Evolutionary conservation across 2,888 invertebrate genomes (phyloP).

Genomic region (Drosophila stalkeri): DNA sequence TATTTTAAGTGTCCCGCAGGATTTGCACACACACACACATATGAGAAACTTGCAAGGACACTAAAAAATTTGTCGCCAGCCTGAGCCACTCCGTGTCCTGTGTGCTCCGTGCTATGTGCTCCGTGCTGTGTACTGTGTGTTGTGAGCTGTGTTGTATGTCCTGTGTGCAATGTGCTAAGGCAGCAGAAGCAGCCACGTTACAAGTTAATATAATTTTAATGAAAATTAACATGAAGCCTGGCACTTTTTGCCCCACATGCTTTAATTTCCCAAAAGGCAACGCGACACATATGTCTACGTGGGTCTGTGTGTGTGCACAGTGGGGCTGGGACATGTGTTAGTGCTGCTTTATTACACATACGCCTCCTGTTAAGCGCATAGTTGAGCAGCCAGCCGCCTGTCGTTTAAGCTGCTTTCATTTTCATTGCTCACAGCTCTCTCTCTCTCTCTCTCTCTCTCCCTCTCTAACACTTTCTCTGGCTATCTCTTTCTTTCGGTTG

Average conservation of each 20-base stretch:
- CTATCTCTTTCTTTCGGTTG: slow-evolving; percentile 13
- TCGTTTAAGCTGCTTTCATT: slow-evolving; percentile 58
- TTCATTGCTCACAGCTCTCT: slow-evolving; percentile 25
- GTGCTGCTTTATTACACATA: slow-evolving; percentile 74
- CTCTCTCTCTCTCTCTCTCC: slow-evolving; percentile 1
- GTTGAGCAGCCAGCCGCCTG: slow-evolving; percentile 59
- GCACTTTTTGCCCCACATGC: slow-evolving; percentile 75
- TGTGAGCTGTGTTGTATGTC: slow-evolving; percentile 18
- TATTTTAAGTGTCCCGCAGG: slow-evolving; percentile 80
- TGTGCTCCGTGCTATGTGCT: slow-evolving; percentile 23
- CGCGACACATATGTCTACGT: slow-evolving; percentile 30
- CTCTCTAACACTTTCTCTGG: neutral
- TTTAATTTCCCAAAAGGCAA: slow-evolving; percentile 80
- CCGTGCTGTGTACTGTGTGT: slow-evolving; percentile 9
- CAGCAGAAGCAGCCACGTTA: slow-evolving; percentile 65
- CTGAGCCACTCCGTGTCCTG: slow-evolving; percentile 23
- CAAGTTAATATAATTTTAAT: slow-evolving; percentile 82
- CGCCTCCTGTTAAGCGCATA: slow-evolving; percentile 68
- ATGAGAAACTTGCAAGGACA: slow-evolving; percentile 74
- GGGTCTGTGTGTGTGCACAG: slow-evolving; percentile 17
- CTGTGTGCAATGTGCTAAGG: slow-evolving; percentile 10
- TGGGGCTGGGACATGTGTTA: slow-evolving; percentile 37
- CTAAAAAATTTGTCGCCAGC: slow-evolving; percentile 74
- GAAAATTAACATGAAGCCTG: slow-evolving; percentile 82
- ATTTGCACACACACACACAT: slow-evolving; percentile 36